Percentiles rank a stretch among this genome's conserved stretches.
Evolutionary conservation across 2,888 invertebrate species (phyloP).

Genomic region (Agrotis puta): DNA sequence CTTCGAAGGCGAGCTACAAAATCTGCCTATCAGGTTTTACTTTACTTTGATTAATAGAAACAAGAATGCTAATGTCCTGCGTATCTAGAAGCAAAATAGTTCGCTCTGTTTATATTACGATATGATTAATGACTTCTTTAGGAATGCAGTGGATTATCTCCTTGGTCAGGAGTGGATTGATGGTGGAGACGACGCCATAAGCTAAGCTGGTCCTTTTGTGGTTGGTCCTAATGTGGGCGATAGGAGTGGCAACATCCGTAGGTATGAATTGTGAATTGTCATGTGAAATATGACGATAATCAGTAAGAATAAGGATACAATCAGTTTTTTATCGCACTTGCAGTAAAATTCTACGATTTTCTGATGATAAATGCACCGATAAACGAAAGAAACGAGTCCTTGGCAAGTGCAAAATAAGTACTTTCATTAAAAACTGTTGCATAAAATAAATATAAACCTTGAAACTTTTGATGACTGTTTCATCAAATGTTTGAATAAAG

Average conservation of each 20-base stretch:
- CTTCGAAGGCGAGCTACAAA: constrained; percentile 65
- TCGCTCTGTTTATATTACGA: constrained; percentile 65
- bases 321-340: background rate
- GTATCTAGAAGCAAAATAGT: constrained; percentile 69
- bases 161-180: constrained; percentile 54
- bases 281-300: constrained; percentile 31
- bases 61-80: constrained; percentile 73
- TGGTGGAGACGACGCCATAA: constrained; percentile 52
- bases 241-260: constrained; percentile 49
- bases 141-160: constrained; percentile 59
- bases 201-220: constrained; percentile 47
- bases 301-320: constrained; percentile 21
- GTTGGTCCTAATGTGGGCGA: constrained; percentile 36
- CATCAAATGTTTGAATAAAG: background rate
- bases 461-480: too few relatives aligned
- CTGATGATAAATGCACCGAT: background rate
- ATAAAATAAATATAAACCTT: background rate
- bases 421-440: background rate
- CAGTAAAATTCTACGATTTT: background rate
- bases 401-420: background rate
- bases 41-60: constrained; percentile 70
- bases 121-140: constrained; percentile 62
- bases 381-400: background rate
- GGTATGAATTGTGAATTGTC: constrained; percentile 22
- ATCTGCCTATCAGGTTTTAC: constrained; percentile 59